phyloP scores from a whole-genome alignment of 2,113 vertebrate species.

The Entelurus aequoreus region DNA sequence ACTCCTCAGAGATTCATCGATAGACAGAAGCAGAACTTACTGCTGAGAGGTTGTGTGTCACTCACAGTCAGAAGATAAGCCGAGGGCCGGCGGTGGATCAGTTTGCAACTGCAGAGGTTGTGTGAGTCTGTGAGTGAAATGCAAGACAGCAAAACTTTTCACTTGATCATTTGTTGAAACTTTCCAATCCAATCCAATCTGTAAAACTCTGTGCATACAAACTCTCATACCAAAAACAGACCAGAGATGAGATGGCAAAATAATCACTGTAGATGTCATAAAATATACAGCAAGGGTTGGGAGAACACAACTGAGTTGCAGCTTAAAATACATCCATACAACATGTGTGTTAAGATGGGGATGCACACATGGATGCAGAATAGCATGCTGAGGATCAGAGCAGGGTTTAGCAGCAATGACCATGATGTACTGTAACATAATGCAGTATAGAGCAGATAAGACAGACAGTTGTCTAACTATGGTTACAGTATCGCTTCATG shows the following conservation, averaged over 20 bases:
- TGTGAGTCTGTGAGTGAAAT: not conserved
- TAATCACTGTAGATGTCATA: slow-evolving; percentile 28
- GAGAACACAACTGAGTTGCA: slow-evolving; percentile 8
- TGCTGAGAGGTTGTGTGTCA: no score
- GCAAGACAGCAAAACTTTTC: not conserved
- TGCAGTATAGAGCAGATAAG: not conserved
- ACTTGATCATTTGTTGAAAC: slow-evolving; percentile 19
- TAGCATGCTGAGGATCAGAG: slow-evolving; percentile 16
- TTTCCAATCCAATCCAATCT: slow-evolving; percentile 10
- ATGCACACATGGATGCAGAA: not conserved
- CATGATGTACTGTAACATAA: not conserved
- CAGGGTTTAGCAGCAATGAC: slow-evolving; percentile 12
- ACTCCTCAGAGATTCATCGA: no score
- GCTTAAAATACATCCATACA: slow-evolving; percentile 24
- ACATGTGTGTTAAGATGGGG: slow-evolving; percentile 21
- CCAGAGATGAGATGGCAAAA: slow-evolving; percentile 36
- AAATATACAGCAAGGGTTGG: slow-evolving; percentile 11
- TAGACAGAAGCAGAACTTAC: no score
- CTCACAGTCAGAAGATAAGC: no score
- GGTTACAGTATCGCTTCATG: not conserved
- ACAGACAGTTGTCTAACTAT: not conserved
- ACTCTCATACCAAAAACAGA: slow-evolving; percentile 40
- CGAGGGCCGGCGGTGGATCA: no score
- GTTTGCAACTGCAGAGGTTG: no score
- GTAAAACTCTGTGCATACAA: slow-evolving; percentile 20